These are phyloP conservation scores for Platalea minor DNA, from an alignment of 2,797 vertebrate genomes.

Conservation along the genomic window DNA sequence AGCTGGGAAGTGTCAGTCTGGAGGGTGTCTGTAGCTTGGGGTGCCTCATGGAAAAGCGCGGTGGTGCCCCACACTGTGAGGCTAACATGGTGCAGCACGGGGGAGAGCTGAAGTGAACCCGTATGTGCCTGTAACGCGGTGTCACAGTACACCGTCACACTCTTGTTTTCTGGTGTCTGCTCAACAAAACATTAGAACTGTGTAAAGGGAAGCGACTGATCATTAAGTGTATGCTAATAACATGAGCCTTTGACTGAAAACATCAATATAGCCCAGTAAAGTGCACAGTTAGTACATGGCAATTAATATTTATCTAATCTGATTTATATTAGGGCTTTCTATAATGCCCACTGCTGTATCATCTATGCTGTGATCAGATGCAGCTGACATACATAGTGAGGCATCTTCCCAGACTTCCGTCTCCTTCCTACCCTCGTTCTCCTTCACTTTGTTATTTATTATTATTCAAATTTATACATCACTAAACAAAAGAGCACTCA, in stretches of 20 bases:
- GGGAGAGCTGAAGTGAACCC: neutral
- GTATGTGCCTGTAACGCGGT: accelerated
- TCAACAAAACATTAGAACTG: neutral
- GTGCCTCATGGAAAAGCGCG: neutral
- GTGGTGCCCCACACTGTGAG: neutral
- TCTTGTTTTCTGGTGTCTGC: neutral
- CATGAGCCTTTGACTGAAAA: constrained; percentile 16
- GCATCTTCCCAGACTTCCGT: constrained; percentile 20
- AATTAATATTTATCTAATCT: constrained; percentile 55
- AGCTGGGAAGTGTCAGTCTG: neutral
- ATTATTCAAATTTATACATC: constrained; percentile 72
- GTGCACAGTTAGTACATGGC: constrained; percentile 1
- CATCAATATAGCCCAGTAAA: constrained; percentile 12
- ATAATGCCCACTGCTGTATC: constrained; percentile 10
- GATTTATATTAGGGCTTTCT: constrained; percentile 19
- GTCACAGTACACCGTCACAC: neutral
- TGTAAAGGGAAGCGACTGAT: neutral
- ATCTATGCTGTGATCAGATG: constrained; percentile 18
- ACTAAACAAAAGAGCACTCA: constrained; percentile 70
- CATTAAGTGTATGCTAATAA: constrained; percentile 8
- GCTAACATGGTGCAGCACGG: neutral
- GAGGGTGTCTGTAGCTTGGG: neutral
- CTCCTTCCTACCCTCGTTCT: neutral
- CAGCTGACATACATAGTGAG: neutral
- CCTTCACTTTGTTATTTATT: constrained; percentile 63